Conservation (phyloP, 2,888 invertebrate genomes). For the Dolichopus griseipennis region DNA sequence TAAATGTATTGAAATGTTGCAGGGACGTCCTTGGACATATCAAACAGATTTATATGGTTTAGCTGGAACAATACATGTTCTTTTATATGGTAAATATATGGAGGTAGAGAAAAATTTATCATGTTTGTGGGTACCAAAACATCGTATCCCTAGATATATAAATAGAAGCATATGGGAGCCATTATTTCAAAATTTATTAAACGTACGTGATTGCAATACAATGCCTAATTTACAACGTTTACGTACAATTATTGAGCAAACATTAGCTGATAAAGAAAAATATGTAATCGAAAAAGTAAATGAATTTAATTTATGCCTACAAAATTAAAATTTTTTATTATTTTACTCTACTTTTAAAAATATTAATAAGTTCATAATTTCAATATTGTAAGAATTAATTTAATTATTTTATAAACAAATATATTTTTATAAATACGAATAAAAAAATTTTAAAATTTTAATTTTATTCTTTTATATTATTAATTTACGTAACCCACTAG, state of each 20-base stretch:
- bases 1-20: slow-evolving; percentile 84
- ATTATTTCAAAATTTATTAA: slow-evolving; percentile 71
- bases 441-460: too few relatives aligned
- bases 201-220: slow-evolving; percentile 67
- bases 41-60: slow-evolving; percentile 88
- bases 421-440: too few relatives aligned
- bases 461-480: too few relatives aligned
- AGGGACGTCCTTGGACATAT: slow-evolving; percentile 84
- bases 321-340: too few relatives aligned
- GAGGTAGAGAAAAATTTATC: slow-evolving; percentile 52
- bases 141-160: slow-evolving; percentile 48
- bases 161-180: slow-evolving; percentile 66
- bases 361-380: too few relatives aligned
- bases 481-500: too few relatives aligned
- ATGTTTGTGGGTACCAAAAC: slow-evolving; percentile 36
- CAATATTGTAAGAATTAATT: too few relatives aligned
- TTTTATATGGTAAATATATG: slow-evolving; percentile 86
- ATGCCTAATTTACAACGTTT: slow-evolving; percentile 58
- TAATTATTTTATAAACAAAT: too few relatives aligned
- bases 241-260: slow-evolving; percentile 33
- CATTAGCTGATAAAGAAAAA: slow-evolving; percentile 36
- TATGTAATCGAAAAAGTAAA: slow-evolving; percentile 33
- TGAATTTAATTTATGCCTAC: slow-evolving; percentile 32
- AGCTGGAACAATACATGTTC: slow-evolving; percentile 76
- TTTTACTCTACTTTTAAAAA: too few relatives aligned